Evolutionary conservation across 2,113 vertebrate species (phyloP).

Genomic region (Macquaria ambigua): DNA sequence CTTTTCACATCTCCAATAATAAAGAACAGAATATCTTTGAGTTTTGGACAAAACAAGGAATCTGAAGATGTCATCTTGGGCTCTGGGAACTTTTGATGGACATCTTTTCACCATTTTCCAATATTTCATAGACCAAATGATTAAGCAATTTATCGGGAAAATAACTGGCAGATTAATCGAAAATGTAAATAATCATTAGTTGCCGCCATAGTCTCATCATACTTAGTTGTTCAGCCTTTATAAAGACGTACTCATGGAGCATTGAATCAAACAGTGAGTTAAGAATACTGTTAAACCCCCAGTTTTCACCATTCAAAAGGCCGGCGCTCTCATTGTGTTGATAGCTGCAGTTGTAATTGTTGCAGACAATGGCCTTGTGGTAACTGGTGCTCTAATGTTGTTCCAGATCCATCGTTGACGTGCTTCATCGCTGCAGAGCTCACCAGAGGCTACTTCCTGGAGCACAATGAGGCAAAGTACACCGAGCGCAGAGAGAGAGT

Average conservation of each 20-base stretch:
- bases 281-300: neutral
- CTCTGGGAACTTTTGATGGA: neutral
- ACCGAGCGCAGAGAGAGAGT: constrained; percentile 94
- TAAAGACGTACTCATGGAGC: neutral
- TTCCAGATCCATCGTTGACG: constrained; percentile 91
- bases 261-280: constrained; percentile 7
- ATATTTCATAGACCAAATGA: neutral
- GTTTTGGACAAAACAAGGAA: too few relatives aligned
- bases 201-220: neutral
- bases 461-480: constrained; percentile 98
- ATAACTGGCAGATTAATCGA: neutral
- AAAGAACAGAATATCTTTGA: neutral
- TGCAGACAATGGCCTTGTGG: constrained; percentile 54
- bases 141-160: neutral
- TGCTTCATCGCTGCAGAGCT: constrained; percentile 95
- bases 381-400: constrained; percentile 69
- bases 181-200: neutral
- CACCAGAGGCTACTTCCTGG: constrained; percentile 97
- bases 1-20: neutral
- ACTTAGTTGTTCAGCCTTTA: neutral
- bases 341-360: constrained; percentile 44
- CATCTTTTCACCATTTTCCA: neutral
- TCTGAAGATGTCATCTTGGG: neutral
- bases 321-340: constrained; percentile 40
- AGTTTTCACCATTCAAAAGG: neutral